These are phyloP conservation scores for Larimichthys crocea DNA, from an alignment of 2,113 vertebrate genomes.

Conservation along the genomic window DNA sequence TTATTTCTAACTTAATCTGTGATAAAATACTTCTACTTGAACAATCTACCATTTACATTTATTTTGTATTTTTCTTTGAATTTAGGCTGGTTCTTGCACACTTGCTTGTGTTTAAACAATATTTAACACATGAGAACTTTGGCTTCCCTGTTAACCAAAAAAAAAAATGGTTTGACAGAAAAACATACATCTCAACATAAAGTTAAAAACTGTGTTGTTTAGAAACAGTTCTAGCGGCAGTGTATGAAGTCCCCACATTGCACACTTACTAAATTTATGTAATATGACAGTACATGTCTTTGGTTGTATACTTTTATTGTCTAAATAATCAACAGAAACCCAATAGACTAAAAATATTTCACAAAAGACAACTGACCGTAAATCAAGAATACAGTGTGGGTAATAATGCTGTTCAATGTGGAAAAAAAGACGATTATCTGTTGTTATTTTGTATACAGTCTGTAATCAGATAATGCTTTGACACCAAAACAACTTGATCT, in stretches of 20 bases:
- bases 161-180: too few species aligned
- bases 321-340: neutral
- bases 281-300: neutral
- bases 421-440: neutral
- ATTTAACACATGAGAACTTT: too few species aligned
- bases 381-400: neutral
- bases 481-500: constrained; percentile 12
- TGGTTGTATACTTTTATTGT: neutral
- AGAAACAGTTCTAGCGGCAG: neutral
- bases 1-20: neutral
- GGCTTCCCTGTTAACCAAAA: too few species aligned
- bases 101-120: too few species aligned
- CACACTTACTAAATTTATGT: neutral
- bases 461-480: neutral
- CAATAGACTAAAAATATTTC: neutral
- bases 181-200: neutral
- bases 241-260: neutral
- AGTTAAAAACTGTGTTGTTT: neutral
- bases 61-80: too few species aligned
- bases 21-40: too few species aligned
- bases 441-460: constrained; percentile 8
- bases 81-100: too few species aligned
- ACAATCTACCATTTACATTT: too few species aligned
- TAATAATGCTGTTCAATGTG: neutral
- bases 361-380: neutral